A percentile compares a stretch with the other conserved stretches of the same genome.
These are phyloP conservation scores for Pyrocoelia pectoralis DNA, from an alignment of 2,888 invertebrate genomes.

Conservation along the genomic window DNA sequence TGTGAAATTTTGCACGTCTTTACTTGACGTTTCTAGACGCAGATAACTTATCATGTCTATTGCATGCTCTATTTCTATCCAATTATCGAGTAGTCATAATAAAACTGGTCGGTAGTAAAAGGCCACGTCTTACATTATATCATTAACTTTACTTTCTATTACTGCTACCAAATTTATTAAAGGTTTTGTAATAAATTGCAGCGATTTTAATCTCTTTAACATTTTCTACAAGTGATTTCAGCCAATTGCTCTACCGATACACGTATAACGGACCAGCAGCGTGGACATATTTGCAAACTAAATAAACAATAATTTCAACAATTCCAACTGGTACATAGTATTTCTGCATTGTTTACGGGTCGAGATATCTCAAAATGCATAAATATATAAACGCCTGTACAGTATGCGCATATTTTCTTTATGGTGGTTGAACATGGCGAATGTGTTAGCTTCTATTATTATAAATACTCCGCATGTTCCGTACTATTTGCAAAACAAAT, in stretches of 20 bases:
- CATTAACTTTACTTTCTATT: constrained; percentile 9
- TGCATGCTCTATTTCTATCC: constrained; percentile 9
- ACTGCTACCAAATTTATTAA: constrained; percentile 6
- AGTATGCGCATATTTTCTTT: constrained; percentile 17
- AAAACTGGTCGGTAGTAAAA: constrained; percentile 8
- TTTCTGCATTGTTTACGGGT: constrained; percentile 10
- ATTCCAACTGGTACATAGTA: constrained; percentile 5
- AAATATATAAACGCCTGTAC: constrained; percentile 21
- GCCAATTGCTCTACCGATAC: neutral
- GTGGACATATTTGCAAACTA: constrained; percentile 2
- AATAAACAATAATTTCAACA: constrained; percentile 8
- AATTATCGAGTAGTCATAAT: constrained; percentile 9
- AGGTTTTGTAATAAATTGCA: neutral
- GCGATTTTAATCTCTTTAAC: constrained; percentile 5
- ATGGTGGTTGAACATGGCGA: constrained; percentile 18
- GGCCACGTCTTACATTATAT: constrained; percentile 2
- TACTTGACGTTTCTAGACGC: constrained; percentile 2
- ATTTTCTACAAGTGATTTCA: neutral
- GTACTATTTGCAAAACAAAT: constrained; percentile 22
- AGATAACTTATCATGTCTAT: constrained; percentile 11
- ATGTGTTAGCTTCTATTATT: constrained; percentile 22
- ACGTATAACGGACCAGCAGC: neutral
- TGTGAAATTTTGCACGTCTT: constrained; percentile 10
- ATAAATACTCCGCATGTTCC: constrained; percentile 12
- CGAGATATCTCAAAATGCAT: constrained; percentile 7